Percentiles rank a stretch among this genome's conserved stretches.
Conservation (phyloP, 2,113 vertebrate species). For the Beaufortia kweichowensis region DNA sequence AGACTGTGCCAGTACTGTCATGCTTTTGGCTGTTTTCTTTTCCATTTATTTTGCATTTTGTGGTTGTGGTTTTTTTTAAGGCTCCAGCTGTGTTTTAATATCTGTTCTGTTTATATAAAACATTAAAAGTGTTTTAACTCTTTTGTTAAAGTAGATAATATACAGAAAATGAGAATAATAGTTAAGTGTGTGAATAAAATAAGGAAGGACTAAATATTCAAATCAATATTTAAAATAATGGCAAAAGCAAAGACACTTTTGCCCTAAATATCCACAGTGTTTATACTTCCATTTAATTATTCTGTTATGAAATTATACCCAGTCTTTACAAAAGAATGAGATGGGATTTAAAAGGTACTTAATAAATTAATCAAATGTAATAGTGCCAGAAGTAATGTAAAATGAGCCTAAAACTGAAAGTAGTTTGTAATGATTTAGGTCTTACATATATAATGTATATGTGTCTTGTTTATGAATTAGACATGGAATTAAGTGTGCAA, state of each 20-base stretch:
- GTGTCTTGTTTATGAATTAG: constrained; percentile 24
- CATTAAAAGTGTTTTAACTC: too few relatives aligned
- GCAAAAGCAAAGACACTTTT: not conserved
- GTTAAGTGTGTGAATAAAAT: too few relatives aligned
- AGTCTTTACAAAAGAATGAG: constrained; percentile 9
- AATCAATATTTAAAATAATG: too few relatives aligned
- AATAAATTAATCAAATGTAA: too few relatives aligned
- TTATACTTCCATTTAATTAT: constrained; percentile 42
- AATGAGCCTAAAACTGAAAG: too few relatives aligned
- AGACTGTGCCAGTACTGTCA: not conserved
- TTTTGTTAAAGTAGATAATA: not conserved
- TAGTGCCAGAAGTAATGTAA: too few relatives aligned
- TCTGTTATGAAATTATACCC: constrained; percentile 38
- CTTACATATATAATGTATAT: not conserved
- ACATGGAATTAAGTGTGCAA: constrained; percentile 30
- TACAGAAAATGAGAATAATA: too few relatives aligned
- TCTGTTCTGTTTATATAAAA: not conserved
- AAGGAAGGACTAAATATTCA: too few relatives aligned
- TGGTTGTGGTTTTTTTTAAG: not conserved
- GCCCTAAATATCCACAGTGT: not conserved
- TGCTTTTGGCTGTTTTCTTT: not conserved
- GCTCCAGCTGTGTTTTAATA: not conserved
- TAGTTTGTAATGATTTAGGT: too few relatives aligned
- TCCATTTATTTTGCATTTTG: not conserved
- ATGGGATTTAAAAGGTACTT: not conserved